Evolutionary conservation across 2,113 vertebrate species (phyloP), one percentile per base, ranked within the genome.

Genomic region (Hipposideros armiger): DNA sequence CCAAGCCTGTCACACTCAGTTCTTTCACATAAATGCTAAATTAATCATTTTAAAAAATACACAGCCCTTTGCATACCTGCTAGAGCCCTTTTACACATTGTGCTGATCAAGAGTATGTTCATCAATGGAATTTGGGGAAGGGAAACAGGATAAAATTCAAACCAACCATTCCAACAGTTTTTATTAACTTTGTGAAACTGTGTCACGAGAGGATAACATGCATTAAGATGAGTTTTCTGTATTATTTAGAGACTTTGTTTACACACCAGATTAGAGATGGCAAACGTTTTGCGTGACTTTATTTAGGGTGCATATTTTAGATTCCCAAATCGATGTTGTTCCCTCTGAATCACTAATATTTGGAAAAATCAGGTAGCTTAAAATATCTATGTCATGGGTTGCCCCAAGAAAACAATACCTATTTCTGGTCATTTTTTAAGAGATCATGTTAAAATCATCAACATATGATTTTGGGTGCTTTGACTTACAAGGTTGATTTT

Each of bases 1-100:
- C 56, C 30, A 91, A 90, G n/a, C 30, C 19, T 60, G 82, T 80
- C 69, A 82, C 20, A 78, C 10, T 90, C 17, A 74, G 17, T 36
- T 94, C 47, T 94, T 94, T 83, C 52, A 73, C 14, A 42, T 78
- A 90, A 93, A 77, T 50, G 62, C 62, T 84, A 70, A 95, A 88
- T 84, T 64, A 58, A 58, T 40, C 1, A 36, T 40, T 74, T 56
- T 66, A 0, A 0, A 60, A 87, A 85, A 95, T 28, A 50, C 52
- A 47, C 58, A n/a, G 1, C 22, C 73, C 15, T 87, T 58, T 47
- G 22, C 16, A 40, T 66, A 72, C 24, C 28, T 50, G 20, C n/a
- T 11, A 76, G n/a, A 81, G 11, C 36, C 14, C 11, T 66, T 89
- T 73, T 62, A 87, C 88, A 87, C 30, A 50, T 47, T 67, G 89